Percentiles rank a stretch among this genome's conserved stretches.
Conservation (phyloP, 2,888 invertebrate genomes). For the Meta bourneti region DNA sequence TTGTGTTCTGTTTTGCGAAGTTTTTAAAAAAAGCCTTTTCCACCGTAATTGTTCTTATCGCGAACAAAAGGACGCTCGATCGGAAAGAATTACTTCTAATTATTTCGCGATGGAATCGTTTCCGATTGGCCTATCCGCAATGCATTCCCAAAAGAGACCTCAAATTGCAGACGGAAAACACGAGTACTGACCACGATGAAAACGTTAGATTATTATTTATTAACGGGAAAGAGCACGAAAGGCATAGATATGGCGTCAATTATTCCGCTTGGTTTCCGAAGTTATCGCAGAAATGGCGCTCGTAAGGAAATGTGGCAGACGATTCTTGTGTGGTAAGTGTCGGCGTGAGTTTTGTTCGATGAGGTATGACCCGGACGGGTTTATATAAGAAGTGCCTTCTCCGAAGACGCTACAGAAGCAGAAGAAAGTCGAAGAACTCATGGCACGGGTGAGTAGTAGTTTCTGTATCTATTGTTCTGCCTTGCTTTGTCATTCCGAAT, state of each 20-base stretch:
- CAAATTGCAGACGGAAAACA: neutral
- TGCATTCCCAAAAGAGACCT: neutral
- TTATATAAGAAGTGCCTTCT: slow-evolving; percentile 56
- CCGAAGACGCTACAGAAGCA: slow-evolving; percentile 59
- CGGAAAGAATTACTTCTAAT: slow-evolving; percentile 7
- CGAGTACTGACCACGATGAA: slow-evolving; percentile 16
- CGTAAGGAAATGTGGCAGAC: slow-evolving; percentile 45
- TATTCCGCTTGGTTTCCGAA: slow-evolving; percentile 60
- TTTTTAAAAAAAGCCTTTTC: neutral
- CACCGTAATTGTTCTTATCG: slow-evolving; percentile 7
- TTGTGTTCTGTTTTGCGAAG: neutral
- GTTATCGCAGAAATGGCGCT: slow-evolving; percentile 26
- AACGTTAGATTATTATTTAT: slow-evolving; percentile 35
- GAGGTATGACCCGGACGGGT: slow-evolving; percentile 60
- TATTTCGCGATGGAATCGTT: neutral
- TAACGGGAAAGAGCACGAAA: slow-evolving; percentile 14
- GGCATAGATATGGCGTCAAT: slow-evolving; percentile 29
- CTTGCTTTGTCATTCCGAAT: slow-evolving; percentile 5
- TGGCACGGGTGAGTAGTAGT: slow-evolving; percentile 66
- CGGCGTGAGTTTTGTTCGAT: slow-evolving; percentile 47
- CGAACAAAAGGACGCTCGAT: neutral
- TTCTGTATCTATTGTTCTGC: neutral
- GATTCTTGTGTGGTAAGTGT: slow-evolving; percentile 10
- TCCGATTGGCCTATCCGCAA: neutral
- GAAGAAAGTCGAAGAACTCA: slow-evolving; percentile 48